phyloP scores from a whole-genome alignment of 1,140 invertebrate genomes.

The Episyrphus balteatus region DNA sequence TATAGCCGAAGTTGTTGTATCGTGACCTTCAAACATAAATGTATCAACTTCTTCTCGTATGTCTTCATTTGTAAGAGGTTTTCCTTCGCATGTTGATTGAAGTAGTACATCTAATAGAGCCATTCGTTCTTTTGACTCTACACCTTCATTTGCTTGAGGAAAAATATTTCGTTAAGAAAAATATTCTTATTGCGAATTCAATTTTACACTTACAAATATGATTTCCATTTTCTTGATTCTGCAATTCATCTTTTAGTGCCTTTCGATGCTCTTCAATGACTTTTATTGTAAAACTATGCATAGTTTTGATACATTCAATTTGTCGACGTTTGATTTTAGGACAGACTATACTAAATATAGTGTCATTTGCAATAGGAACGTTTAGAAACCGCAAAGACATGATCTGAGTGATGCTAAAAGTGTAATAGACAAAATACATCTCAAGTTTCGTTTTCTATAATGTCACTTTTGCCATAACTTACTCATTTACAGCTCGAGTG shows the following conservation, averaged over 20 bases:
- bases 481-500: constrained; percentile 41
- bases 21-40: constrained; percentile 61
- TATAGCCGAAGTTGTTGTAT: constrained; percentile 49
- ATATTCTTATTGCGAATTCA: not conserved
- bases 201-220: not conserved
- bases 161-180: not conserved
- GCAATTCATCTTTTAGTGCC: not conserved
- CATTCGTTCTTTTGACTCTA: constrained; percentile 24
- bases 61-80: constrained; percentile 45
- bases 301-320: constrained; percentile 11
- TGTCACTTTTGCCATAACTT: constrained; percentile 6
- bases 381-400: constrained; percentile 4
- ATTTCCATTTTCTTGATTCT: not conserved
- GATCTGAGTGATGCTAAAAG: constrained; percentile 4
- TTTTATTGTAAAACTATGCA: constrained; percentile 19
- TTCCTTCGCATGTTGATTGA: constrained; percentile 39
- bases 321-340: constrained; percentile 15
- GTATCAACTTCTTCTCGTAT: constrained; percentile 64
- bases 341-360: constrained; percentile 10
- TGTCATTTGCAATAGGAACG: constrained; percentile 18
- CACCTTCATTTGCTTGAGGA: constrained; percentile 1
- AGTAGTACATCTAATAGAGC: constrained; percentile 58
- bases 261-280: constrained; percentile 13
- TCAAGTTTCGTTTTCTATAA: not conserved
- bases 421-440: constrained; percentile 1